Evolutionary conservation across 2,113 vertebrate species (phyloP).

Genomic region (Brachirus orientalis): DNA sequence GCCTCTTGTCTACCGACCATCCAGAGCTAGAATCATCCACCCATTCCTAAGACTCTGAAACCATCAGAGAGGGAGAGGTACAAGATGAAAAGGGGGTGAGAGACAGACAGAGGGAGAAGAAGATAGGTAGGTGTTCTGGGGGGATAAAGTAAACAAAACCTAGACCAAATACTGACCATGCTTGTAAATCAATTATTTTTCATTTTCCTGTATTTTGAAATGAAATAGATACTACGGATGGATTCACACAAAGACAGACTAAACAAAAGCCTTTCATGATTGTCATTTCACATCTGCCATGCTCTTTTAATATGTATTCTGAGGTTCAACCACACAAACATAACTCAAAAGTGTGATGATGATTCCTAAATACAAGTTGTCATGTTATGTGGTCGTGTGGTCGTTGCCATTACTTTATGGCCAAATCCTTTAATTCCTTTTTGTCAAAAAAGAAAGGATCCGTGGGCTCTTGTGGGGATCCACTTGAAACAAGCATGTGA

Average conservation of each 20-base stretch:
- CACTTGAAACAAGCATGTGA: slow-evolving; percentile 14
- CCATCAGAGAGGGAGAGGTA: slow-evolving; percentile 54
- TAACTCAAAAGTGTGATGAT: slow-evolving; percentile 20
- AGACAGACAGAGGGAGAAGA: too few relatives aligned
- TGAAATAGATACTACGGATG: not conserved
- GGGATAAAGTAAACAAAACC: slow-evolving; percentile 32
- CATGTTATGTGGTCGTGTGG: slow-evolving; percentile 37
- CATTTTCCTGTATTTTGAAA: slow-evolving; percentile 25
- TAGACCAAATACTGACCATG: too few relatives aligned
- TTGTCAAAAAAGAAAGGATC: too few relatives aligned
- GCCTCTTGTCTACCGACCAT: slow-evolving; percentile 61
- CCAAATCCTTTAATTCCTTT: not conserved
- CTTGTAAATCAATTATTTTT: too few relatives aligned
- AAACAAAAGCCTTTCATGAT: slow-evolving; percentile 10
- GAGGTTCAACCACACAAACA: slow-evolving; percentile 40
- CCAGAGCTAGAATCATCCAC: slow-evolving; percentile 81
- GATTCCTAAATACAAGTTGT: slow-evolving; percentile 25
- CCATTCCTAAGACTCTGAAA: slow-evolving; percentile 65
- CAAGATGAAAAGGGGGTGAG: too few relatives aligned
- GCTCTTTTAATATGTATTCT: slow-evolving; percentile 18
- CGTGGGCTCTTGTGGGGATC: too few relatives aligned
- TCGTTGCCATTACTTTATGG: not conserved
- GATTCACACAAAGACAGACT: slow-evolving; percentile 8
- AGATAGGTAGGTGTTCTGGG: too few relatives aligned
- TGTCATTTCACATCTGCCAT: slow-evolving; percentile 3